These are phyloP conservation scores for Okamejei kenojei DNA, from an alignment of 2,797 vertebrate species.

Conservation along the genomic window DNA sequence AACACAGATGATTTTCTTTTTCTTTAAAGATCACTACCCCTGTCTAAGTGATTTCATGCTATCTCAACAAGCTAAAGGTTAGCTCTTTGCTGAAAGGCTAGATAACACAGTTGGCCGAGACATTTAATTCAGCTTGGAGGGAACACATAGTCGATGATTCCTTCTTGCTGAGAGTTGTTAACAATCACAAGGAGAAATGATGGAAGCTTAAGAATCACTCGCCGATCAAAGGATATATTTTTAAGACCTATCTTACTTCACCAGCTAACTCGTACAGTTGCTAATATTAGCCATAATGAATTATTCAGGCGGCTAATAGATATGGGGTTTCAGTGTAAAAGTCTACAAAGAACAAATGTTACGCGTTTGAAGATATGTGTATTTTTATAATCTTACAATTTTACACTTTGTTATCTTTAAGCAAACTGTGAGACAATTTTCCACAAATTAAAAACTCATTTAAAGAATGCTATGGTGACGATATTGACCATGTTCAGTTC, in stretches of 20 bases:
- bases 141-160: constrained; percentile 13
- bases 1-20: not conserved
- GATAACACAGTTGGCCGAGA: constrained; percentile 24
- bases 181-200: constrained; percentile 22
- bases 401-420: not conserved
- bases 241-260: not conserved
- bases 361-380: not conserved
- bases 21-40: constrained; percentile 10
- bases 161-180: constrained; percentile 22
- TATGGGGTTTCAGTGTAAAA: constrained; percentile 3
- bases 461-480: not conserved
- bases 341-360: constrained; percentile 18
- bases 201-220: not conserved
- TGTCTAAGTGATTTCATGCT: constrained; percentile 29
- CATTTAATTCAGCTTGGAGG: constrained; percentile 16
- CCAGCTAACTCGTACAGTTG: not conserved
- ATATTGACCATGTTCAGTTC: not conserved
- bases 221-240: constrained; percentile 1
- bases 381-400: constrained; percentile 8
- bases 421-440: constrained; percentile 3
- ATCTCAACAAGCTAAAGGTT: constrained; percentile 22
- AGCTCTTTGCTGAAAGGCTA: constrained; percentile 12
- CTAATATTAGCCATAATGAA: not conserved
- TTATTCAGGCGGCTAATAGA: constrained; percentile 14
- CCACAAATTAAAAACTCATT: constrained; percentile 5